These are phyloP conservation scores for Rhamnusium bicolor DNA, from an alignment of 2,888 invertebrate genomes.

Conservation along the genomic window DNA sequence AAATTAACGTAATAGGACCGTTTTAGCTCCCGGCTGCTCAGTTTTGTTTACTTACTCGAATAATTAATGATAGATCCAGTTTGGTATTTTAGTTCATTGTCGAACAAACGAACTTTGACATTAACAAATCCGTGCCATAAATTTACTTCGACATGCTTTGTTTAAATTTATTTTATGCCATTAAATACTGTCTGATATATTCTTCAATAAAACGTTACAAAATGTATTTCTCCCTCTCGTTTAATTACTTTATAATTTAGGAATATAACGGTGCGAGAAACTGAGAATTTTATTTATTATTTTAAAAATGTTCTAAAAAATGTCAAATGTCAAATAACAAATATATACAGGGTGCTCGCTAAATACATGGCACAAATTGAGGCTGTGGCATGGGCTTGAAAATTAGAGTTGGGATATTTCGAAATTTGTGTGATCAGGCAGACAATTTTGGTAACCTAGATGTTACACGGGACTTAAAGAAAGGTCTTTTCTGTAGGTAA, in stretches of 20 bases:
- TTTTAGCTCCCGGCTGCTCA: slow-evolving; percentile 10
- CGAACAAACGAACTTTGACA: slow-evolving; percentile 28
- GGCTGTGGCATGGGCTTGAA: no score
- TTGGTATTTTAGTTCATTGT: slow-evolving; percentile 24
- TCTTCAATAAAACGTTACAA: slow-evolving; percentile 2
- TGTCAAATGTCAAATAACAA: no score
- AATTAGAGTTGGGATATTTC: no score
- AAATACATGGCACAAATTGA: no score
- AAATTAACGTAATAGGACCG: not conserved
- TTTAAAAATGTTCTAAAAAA: no score
- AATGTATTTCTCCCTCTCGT: not conserved
- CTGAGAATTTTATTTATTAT: no score
- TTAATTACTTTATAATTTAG: not conserved
- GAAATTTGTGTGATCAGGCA: no score
- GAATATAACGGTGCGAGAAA: no score
- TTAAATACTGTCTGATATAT: slow-evolving; percentile 7
- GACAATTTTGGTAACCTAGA: no score
- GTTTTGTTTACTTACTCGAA: slow-evolving; percentile 22
- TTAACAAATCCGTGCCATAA: slow-evolving; percentile 17
- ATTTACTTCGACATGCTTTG: slow-evolving; percentile 23
- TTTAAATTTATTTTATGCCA: slow-evolving; percentile 19
- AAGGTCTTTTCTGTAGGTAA: no score
- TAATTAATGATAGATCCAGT: slow-evolving; percentile 31
- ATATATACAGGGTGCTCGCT: no score
- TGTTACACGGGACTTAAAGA: no score